Percentiles rank a stretch among this genome's conserved stretches.
Conservation (phyloP, 2,113 vertebrate genomes). For the Tetrao urogallus region DNA sequence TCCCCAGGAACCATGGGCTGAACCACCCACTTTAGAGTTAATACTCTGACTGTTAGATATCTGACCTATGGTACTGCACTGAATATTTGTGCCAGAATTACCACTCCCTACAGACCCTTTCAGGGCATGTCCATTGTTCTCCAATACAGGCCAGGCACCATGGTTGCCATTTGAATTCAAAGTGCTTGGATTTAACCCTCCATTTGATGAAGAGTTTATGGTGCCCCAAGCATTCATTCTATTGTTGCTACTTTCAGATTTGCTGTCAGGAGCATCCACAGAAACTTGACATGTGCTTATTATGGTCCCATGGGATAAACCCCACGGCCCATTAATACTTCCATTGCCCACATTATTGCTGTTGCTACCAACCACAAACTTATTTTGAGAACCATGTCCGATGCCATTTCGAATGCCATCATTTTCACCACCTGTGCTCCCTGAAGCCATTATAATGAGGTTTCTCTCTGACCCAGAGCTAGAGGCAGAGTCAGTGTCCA, state of each 20-base stretch:
- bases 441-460: conserved; percentile 85
- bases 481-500: conserved; percentile 93
- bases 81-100: conserved; percentile 83
- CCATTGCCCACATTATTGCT: conserved; percentile 94
- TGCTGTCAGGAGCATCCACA: conserved; percentile 83
- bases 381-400: conserved; percentile 83
- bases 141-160: conserved; percentile 92
- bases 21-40: conserved; percentile 86
- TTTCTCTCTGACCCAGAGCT: conserved; percentile 91
- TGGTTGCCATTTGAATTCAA: conserved; percentile 95
- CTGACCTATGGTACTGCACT: conserved; percentile 87
- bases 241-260: conserved; percentile 84
- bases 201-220: conserved; percentile 88
- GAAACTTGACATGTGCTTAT: conserved; percentile 89
- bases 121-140: conserved; percentile 88
- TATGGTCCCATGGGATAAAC: conserved; percentile 79
- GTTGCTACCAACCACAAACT: conserved; percentile 86
- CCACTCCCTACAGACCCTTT: conserved; percentile 86
- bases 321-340: conserved; percentile 85
- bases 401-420: conserved; percentile 86
- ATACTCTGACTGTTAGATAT: conserved; percentile 86
- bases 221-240: conserved; percentile 87
- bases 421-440: conserved; percentile 83
- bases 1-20: conserved; percentile 88
- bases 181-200: conserved; percentile 95